Percentiles rank a stretch among this genome's conserved stretches.
phyloP scores from a whole-genome alignment of 2,888 invertebrate species.

The Idaea straminata region DNA sequence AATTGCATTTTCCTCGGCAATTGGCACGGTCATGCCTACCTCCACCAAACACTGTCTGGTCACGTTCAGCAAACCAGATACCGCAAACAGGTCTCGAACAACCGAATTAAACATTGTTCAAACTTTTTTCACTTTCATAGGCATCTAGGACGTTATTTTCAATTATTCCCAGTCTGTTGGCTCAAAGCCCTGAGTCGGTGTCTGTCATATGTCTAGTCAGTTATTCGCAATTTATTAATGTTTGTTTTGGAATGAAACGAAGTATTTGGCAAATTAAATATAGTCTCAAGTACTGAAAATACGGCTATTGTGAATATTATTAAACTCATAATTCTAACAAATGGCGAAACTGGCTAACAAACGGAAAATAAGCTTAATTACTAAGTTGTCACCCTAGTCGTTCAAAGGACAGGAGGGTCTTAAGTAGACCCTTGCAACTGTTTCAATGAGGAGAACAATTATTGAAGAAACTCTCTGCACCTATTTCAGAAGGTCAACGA shows the following conservation, averaged over 20 bases:
- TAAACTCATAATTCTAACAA: slow-evolving; percentile 54
- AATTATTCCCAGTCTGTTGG: slow-evolving; percentile 51
- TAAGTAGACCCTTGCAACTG: slow-evolving; percentile 66
- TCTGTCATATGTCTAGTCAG: slow-evolving; percentile 56
- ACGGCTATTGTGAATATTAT: slow-evolving; percentile 23
- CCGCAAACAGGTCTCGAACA: slow-evolving; percentile 67
- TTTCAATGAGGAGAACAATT: slow-evolving; percentile 70
- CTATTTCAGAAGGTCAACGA: slow-evolving; percentile 49
- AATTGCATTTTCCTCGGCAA: slow-evolving; percentile 47
- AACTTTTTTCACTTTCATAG: slow-evolving; percentile 64
- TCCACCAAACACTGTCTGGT: slow-evolving; percentile 63
- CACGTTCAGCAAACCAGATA: slow-evolving; percentile 74
- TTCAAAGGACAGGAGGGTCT: slow-evolving; percentile 55
- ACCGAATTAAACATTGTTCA: slow-evolving; percentile 57
- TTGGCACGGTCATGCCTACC: slow-evolving; percentile 56
- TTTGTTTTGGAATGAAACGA: slow-evolving; percentile 35
- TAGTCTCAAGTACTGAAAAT: slow-evolving; percentile 15
- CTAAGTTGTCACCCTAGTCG: slow-evolving; percentile 64
- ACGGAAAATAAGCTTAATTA: slow-evolving; percentile 75
- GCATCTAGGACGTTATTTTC: slow-evolving; percentile 51
- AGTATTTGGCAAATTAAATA: slow-evolving; percentile 15
- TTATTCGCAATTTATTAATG: slow-evolving; percentile 33
- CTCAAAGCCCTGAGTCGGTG: slow-evolving; percentile 46
- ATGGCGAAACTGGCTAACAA: slow-evolving; percentile 67
- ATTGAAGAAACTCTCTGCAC: slow-evolving; percentile 63